Evolutionary conservation across 2,888 invertebrate genomes (phyloP), one percentile per base, ranked within the genome.

Genomic region (Diplolepis rosae): DNA sequence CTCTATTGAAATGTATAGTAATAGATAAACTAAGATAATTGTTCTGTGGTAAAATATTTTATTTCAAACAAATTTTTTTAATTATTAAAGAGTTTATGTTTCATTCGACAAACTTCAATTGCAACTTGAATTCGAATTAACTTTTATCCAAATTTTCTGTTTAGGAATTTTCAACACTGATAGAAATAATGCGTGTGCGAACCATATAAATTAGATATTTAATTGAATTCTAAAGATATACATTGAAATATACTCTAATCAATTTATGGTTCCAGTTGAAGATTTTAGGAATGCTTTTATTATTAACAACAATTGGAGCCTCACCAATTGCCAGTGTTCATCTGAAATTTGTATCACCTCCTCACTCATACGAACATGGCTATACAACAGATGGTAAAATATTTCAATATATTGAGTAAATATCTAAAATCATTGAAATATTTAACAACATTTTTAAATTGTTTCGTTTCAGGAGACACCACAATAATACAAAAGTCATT

Each of bases 351-450:
- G 77, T 85, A n/a, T 86, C 85, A 15, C 85, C 83, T 7, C 85
- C 87, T n/a, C 83, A 87, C 74, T 75, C 82, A 70, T 84, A 85
- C 72, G 87, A 87, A 72, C 87, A 87, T 70, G 83, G 82, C 24
- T 77, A 87, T 67, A 84, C 83, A 11, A 87, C 84, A 68, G 83
- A 85, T 71, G 87, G 87, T 86, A 73, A 27, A 18, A 48, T 70
- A 52, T 68, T 39, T 4, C n/a, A 22, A 13, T 27, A 30, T 50
- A 61, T 51, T 54, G 35, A 71, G 56, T 66, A 45, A 22, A 30
- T 28, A 65, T 15, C 56, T 28, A 48, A 18, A 13, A 22, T 50
- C 15, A n/a, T n/a, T n/a, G n/a, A n/a, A n/a, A n/a, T n/a, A n/a
- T n/a, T n/a, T n/a, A n/a, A n/a, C n/a, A n/a, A n/a, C n/a, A n/a